These are phyloP conservation scores for Mugil cephalus DNA, from an alignment of 2,113 vertebrate genomes.

Conservation along the genomic window DNA sequence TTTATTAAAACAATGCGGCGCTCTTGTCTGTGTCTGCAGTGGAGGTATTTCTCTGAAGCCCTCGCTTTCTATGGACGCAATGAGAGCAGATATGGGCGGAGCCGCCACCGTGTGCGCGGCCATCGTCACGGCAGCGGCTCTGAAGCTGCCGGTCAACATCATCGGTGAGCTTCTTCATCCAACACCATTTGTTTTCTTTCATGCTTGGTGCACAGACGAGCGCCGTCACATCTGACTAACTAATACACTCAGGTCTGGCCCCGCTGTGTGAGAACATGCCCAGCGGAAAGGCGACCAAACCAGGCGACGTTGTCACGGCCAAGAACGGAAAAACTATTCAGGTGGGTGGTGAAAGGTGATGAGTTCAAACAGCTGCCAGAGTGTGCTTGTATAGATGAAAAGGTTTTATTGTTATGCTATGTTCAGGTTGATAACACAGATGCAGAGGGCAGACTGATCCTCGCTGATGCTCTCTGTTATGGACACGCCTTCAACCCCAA, in stretches of 20 bases:
- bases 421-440: slow-evolving; percentile 96
- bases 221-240: neutral
- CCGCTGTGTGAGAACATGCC: slow-evolving; percentile 99
- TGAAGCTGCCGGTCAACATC: slow-evolving; percentile 92
- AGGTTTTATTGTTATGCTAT: slow-evolving; percentile 21
- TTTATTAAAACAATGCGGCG: neutral
- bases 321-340: slow-evolving; percentile 99
- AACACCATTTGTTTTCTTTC: neutral
- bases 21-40: slow-evolving; percentile 71
- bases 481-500: slow-evolving; percentile 92
- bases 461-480: slow-evolving; percentile 95
- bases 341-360: slow-evolving; percentile 76
- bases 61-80: slow-evolving; percentile 92
- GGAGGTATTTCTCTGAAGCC: slow-evolving; percentile 98
- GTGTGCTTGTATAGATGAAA: neutral
- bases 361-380: neutral
- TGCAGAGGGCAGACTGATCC: slow-evolving; percentile 92
- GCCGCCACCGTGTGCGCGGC: slow-evolving; percentile 94
- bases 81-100: slow-evolving; percentile 98
- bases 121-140: slow-evolving; percentile 91
- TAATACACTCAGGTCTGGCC: slow-evolving; percentile 85
- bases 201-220: neutral
- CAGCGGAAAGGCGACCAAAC: slow-evolving; percentile 94
- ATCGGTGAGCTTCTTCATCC: slow-evolving; percentile 84
- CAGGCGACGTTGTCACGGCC: slow-evolving; percentile 94